These are phyloP conservation scores for Scaptomyza polygonia DNA, from an alignment of 2,888 invertebrate species.

Conservation along the genomic window DNA sequence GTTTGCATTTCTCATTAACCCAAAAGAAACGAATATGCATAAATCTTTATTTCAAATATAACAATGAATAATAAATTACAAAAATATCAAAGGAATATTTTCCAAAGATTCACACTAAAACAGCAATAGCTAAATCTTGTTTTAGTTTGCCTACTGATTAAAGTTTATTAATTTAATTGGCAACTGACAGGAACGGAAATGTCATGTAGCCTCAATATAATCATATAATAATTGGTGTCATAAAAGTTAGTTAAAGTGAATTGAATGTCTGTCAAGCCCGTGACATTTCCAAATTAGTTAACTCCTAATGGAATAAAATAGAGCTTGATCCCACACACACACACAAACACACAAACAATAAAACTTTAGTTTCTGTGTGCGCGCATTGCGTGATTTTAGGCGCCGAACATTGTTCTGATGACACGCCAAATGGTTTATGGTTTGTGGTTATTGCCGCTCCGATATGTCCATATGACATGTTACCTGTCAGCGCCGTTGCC, in stretches of 20 bases:
- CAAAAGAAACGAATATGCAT: conserved; percentile 40
- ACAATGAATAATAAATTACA: conserved; percentile 17
- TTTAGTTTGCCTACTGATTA: neutral
- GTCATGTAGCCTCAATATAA: conserved; percentile 20
- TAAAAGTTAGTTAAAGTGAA: conserved; percentile 74
- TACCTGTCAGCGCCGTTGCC: conserved; percentile 54
- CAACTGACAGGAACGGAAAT: conserved; percentile 15
- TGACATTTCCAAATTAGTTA: conserved; percentile 69
- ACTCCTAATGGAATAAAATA: conserved; percentile 31
- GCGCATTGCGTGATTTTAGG: conserved; percentile 53
- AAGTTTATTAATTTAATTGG: conserved; percentile 31
- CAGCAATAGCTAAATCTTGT: neutral
- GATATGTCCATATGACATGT: conserved; percentile 38
- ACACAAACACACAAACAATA: conserved; percentile 5
- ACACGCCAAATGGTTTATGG: conserved; percentile 64
- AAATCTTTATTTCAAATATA: conserved; percentile 49
- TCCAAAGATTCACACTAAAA: neutral
- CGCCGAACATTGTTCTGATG: conserved; percentile 61
- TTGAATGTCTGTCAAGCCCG: conserved; percentile 61
- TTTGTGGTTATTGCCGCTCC: conserved; percentile 30
- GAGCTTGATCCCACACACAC: conserved; percentile 27
- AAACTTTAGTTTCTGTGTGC: conserved; percentile 40
- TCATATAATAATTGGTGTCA: conserved; percentile 72
- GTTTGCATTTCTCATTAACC: conserved; percentile 48
- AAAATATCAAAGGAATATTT: neutral